Evolutionary conservation across 2,113 vertebrate genomes (phyloP), one percentile per base, ranked within the genome.

Genomic region (Anolis carolinensis): DNA sequence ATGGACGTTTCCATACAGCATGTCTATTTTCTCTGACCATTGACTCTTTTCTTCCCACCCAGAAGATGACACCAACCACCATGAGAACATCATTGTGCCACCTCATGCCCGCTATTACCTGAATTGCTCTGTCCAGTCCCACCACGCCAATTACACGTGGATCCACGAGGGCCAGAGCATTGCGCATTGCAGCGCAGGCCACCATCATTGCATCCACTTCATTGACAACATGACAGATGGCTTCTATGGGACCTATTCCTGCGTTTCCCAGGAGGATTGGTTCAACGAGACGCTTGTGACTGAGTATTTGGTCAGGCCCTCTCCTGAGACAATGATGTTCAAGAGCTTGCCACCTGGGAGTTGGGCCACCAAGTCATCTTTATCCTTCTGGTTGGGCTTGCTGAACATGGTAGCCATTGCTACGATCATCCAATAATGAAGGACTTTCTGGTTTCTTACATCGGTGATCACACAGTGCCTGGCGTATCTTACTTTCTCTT

Each of bases 91-190:
- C 16, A 87, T 89, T 0, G 94, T 96, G 1, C 79, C 91, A 52
- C 94, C 55, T 8, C 91, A 91, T n/a, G 94, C 96, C 18, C 95
- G 96, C 55, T 96, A 96, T 79, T 96, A 95, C 88, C 93, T 97
- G 92, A 96, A 95, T 89, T 97, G 96, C 50, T 95, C 95, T 36
- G 89, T 95, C 8, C 95, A 96, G 86, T 97, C 96, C 21, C 96
- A 94, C 90, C 94, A 95, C 0, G 96, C 96, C 92, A 94, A 93
- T 83, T 96, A 97, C 90, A 94, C 90, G 0, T 97, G 96, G 96
- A 92, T 92, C 82, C 96, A 96, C 2, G 92, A 95, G 13, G 2
- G 95, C 82, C 91, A 52, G 0, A 91, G 91, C 68, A 86, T 96
- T 79, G 94, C 95, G 90, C 95, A 91, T 70, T 97, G 96, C 27